These are phyloP conservation scores for Cotesia glomerata DNA, from an alignment of 1,140 invertebrate species.

Conservation along the genomic window DNA sequence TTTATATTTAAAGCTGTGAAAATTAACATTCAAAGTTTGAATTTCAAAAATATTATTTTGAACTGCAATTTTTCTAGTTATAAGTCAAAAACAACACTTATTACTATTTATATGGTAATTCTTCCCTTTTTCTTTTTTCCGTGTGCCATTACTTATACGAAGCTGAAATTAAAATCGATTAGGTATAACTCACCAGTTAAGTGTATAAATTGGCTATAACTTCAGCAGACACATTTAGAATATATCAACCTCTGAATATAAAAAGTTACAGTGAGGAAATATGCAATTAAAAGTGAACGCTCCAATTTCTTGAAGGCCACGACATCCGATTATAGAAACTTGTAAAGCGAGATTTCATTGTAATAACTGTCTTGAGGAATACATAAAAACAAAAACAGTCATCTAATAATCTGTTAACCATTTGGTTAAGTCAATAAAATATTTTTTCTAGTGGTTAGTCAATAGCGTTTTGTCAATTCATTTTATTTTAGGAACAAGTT, in stretches of 20 bases:
- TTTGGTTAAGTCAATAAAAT: constrained; percentile 13
- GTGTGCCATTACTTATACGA: too few species aligned
- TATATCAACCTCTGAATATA: constrained; percentile 6
- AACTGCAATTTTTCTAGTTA: too few species aligned
- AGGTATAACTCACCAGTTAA: too few species aligned
- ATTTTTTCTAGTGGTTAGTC: not conserved
- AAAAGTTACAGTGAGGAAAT: constrained; percentile 35
- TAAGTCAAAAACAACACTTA: too few species aligned
- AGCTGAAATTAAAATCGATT: too few species aligned
- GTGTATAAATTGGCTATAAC: too few species aligned
- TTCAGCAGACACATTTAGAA: not conserved
- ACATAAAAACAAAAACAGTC: not conserved
- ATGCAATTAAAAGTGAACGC: constrained; percentile 50
- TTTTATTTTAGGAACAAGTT: not conserved
- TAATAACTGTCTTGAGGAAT: constrained; percentile 14
- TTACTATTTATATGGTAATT: too few species aligned
- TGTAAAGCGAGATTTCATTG: constrained; percentile 34
- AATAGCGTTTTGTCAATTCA: not conserved
- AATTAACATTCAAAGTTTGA: too few species aligned
- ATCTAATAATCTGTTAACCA: constrained; percentile 2
- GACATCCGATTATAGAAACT: constrained; percentile 34
- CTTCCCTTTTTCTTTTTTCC: too few species aligned
- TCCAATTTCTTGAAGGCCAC: constrained; percentile 50
- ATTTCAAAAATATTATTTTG: too few species aligned
- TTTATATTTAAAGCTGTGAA: too few species aligned